Conservation (phyloP, 2,797 vertebrate genomes). For the Ispidina picta region DNA sequence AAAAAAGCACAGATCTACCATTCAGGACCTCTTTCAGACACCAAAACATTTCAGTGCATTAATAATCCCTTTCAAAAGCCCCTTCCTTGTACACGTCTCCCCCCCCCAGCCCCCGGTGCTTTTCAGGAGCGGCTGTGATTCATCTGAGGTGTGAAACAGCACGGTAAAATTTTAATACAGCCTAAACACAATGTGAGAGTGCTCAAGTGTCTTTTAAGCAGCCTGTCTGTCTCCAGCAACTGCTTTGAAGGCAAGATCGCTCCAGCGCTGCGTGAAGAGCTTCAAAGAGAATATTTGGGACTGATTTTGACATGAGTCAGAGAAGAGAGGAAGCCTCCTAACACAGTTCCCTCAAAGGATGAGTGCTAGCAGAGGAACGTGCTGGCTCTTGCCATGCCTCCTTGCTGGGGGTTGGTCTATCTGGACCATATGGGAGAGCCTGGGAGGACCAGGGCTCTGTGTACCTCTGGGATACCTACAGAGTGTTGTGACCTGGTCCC, state of each 20-base stretch:
- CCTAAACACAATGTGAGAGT: slow-evolving; percentile 5
- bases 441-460: neutral
- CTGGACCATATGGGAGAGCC: neutral
- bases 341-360: neutral
- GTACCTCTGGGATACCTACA: neutral
- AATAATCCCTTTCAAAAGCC: slow-evolving; percentile 42
- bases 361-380: neutral
- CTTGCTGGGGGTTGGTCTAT: neutral
- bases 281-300: slow-evolving; percentile 72
- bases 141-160: slow-evolving; percentile 35
- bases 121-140: slow-evolving; percentile 24
- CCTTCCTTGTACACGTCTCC: neutral
- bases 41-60: slow-evolving; percentile 35
- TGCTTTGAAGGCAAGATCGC: slow-evolving; percentile 52
- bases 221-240: slow-evolving; percentile 16
- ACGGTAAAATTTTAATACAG: slow-evolving; percentile 46
- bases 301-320: slow-evolving; percentile 43
- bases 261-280: neutral
- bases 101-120: neutral
- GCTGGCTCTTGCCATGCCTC: neutral
- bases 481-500: neutral
- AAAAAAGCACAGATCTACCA: slow-evolving; percentile 27
- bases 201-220: slow-evolving; percentile 12
- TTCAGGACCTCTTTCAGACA: slow-evolving; percentile 16
- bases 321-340: slow-evolving; percentile 13